These are phyloP conservation scores for Clarias macrocephalus DNA, from an alignment of 2,113 vertebrate genomes.

Conservation along the genomic window DNA sequence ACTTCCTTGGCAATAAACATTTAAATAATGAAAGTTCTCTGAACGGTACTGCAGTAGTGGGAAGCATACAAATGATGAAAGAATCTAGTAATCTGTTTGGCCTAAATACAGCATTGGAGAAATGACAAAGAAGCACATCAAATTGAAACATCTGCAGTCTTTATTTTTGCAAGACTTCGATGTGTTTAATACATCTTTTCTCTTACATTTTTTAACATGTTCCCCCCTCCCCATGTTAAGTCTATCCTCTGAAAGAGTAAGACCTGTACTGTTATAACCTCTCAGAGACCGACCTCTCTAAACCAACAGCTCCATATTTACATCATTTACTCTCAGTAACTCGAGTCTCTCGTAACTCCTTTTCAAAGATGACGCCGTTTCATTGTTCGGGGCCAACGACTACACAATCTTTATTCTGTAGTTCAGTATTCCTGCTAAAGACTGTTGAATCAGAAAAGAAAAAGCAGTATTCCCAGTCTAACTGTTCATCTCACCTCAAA, in stretches of 20 bases:
- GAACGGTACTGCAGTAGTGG: background rate
- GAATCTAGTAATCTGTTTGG: background rate
- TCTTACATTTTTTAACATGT: slow-evolving; percentile 78
- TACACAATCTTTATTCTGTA: slow-evolving; percentile 30
- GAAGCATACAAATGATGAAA: background rate
- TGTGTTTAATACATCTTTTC: slow-evolving; percentile 79
- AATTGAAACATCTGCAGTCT: slow-evolving; percentile 79
- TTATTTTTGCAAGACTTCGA: slow-evolving; percentile 81
- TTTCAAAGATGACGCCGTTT: slow-evolving; percentile 59
- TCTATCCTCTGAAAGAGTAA: slow-evolving; percentile 74
- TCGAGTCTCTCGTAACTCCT: slow-evolving; percentile 54
- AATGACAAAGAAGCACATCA: slow-evolving; percentile 41
- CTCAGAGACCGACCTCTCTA: slow-evolving; percentile 73
- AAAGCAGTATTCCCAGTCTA: background rate
- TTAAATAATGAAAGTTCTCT: background rate
- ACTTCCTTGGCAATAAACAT: background rate
- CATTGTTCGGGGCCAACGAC: slow-evolving; percentile 59
- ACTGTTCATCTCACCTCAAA: slow-evolving; percentile 25
- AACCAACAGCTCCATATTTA: slow-evolving; percentile 74
- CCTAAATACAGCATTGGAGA: slow-evolving; percentile 9
- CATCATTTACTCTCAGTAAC: slow-evolving; percentile 57
- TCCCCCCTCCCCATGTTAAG: slow-evolving; percentile 70
- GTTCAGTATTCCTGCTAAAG: slow-evolving; percentile 35
- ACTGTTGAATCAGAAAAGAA: slow-evolving; percentile 8
- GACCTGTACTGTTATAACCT: slow-evolving; percentile 73